Evolutionary conservation across 2,113 vertebrate genomes (phyloP).

Genomic region (Spea multiplicata): DNA sequence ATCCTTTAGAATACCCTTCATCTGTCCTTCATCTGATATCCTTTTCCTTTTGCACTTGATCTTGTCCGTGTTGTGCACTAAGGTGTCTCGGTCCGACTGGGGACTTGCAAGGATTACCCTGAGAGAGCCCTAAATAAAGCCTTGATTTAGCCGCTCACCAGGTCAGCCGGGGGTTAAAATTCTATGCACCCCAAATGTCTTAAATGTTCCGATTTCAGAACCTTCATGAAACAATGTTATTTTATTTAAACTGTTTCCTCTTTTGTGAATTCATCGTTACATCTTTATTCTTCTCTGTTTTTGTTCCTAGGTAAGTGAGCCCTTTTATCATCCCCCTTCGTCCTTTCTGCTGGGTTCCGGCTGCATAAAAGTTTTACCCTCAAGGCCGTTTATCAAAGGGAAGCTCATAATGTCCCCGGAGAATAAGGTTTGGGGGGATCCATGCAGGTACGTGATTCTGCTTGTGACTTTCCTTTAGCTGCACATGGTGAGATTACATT

Average conservation of each 20-base stretch:
- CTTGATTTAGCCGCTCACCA: not conserved
- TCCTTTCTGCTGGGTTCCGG: slow-evolving; percentile 3
- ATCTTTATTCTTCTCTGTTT: not conserved
- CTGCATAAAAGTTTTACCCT: not conserved
- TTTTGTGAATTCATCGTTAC: too few species aligned
- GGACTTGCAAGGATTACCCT: not conserved
- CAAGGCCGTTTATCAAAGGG: slow-evolving; percentile 19
- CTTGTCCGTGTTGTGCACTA: slow-evolving; percentile 4
- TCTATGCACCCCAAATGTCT: too few species aligned
- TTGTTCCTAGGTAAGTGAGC: slow-evolving; percentile 44
- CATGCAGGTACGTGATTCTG: slow-evolving; percentile 22
- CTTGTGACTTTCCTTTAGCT: too few species aligned
- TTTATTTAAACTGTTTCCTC: slow-evolving; percentile 1
- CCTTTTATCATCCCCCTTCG: slow-evolving; percentile 11
- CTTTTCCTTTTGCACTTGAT: slow-evolving; percentile 21
- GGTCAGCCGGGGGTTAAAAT: not conserved
- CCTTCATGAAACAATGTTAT: too few species aligned
- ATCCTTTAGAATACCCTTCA: slow-evolving; percentile 21
- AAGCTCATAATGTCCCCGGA: slow-evolving; percentile 10
- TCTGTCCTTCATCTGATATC: slow-evolving; percentile 13
- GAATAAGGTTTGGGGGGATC: not conserved
- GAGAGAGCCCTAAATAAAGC: not conserved
- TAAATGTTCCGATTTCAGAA: too few species aligned
- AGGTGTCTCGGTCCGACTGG: slow-evolving; percentile 5
- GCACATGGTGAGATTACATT: too few species aligned